phyloP scores from a whole-genome alignment of 30 jellyfish, hydroid and myxozoan genomes.

The Phacellophora camtschatica region DNA sequence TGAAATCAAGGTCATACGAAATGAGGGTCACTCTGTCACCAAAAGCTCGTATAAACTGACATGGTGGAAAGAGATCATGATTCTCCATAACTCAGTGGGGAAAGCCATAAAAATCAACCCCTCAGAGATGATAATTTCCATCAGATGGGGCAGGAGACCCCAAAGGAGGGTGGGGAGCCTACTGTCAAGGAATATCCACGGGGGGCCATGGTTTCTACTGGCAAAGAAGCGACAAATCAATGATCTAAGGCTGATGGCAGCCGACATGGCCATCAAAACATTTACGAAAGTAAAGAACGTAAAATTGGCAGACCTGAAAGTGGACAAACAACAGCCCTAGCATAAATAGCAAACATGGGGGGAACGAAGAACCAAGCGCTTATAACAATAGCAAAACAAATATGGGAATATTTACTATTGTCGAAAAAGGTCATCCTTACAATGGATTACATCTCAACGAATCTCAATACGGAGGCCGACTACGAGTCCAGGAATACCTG shows the following conservation, averaged over 20 bases:
- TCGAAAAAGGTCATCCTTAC: slow-evolving; percentile 49
- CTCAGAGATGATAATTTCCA: neutral
- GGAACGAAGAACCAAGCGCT: neutral
- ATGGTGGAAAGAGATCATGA: slow-evolving; percentile 22
- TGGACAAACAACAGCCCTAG: neutral
- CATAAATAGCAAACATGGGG: too few relatives aligned
- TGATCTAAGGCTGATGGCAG: slow-evolving; percentile 24
- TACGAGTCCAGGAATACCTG: slow-evolving; percentile 1
- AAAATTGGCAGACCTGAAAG: neutral
- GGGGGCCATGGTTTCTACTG: slow-evolving; percentile 1
- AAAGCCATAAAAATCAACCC: neutral
- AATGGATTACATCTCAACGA: slow-evolving; percentile 33
- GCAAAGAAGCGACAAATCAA: slow-evolving; percentile 3
- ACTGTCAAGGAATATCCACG: neutral
- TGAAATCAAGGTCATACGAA: slow-evolving; percentile 5
- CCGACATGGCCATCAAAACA: slow-evolving; percentile 21
- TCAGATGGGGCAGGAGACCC: neutral
- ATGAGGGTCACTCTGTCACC: neutral
- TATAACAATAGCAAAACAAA: neutral
- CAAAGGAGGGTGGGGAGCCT: neutral
- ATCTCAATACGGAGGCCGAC: neutral
- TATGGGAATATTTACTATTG: slow-evolving; percentile 26
- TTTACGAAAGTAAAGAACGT: neutral
- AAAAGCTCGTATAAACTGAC: neutral
- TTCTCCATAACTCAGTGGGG: neutral